Evolutionary conservation across 1,140 invertebrate genomes (phyloP).

Genomic region (Acromyrmex heyeri): DNA sequence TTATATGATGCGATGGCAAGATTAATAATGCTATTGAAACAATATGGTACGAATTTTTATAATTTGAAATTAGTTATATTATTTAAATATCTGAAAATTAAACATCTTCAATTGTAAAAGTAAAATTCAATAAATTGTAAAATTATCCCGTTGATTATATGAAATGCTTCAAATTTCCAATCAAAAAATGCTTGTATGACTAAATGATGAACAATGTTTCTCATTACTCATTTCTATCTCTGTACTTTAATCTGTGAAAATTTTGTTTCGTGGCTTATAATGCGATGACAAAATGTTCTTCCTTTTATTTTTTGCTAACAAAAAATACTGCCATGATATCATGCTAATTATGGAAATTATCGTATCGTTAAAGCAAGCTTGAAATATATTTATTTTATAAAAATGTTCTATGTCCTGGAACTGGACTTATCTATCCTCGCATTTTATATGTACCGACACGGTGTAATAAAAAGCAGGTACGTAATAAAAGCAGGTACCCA

Average conservation of each 20-base stretch:
- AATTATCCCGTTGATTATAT: neutral
- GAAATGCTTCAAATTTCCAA: neutral
- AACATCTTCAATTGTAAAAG: neutral
- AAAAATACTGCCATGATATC: neutral
- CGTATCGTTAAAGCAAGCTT: neutral
- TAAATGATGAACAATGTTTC: neutral
- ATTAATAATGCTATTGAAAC: too few relatives aligned
- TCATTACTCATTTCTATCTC: neutral
- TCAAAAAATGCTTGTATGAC: neutral
- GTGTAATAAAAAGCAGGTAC: constrained; percentile 23
- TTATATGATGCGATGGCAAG: neutral
- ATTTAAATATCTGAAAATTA: neutral
- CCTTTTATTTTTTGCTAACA: neutral
- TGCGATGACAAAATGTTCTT: neutral
- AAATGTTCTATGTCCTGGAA: neutral
- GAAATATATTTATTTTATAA: neutral
- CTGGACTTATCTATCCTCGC: neutral
- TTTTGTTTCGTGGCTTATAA: neutral
- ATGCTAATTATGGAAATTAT: constrained; percentile 3
- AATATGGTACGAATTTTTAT: too few relatives aligned
- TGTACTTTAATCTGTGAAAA: neutral
- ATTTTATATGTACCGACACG: constrained; percentile 17
- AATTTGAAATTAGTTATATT: constrained; percentile 19
- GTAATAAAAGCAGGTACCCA: constrained; percentile 8
- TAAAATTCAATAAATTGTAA: neutral